phyloP scores from a whole-genome alignment of 2,888 invertebrate species.

The Lasius fuliginosus region DNA sequence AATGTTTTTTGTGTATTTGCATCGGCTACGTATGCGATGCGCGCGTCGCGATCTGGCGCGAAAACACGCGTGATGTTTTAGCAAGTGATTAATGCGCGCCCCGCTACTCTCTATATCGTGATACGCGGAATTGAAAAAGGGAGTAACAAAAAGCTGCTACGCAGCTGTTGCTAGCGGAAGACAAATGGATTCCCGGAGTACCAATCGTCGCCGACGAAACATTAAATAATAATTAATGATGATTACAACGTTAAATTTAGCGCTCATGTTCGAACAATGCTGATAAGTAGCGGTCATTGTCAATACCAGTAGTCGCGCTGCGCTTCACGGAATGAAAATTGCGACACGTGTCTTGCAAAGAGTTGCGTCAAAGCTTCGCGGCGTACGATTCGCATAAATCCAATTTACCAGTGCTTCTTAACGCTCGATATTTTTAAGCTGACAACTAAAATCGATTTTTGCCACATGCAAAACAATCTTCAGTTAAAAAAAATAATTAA shows the following conservation, averaged over 20 bases:
- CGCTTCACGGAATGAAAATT: conserved; percentile 28
- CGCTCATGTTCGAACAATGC: conserved; percentile 38
- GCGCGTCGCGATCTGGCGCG: conserved; percentile 34
- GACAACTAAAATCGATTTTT: background rate
- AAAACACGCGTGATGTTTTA: conserved; percentile 42
- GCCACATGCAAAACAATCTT: background rate
- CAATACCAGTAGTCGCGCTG: conserved; percentile 36
- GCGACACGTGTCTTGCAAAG: conserved; percentile 1
- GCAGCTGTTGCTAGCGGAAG: conserved; percentile 53
- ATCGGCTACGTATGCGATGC: conserved; percentile 8
- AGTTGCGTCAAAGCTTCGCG: background rate
- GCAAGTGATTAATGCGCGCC: conserved; percentile 52
- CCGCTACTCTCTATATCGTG: conserved; percentile 16
- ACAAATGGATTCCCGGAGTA: conserved; percentile 61
- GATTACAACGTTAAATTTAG: conserved; percentile 50
- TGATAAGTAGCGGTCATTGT: conserved; percentile 54
- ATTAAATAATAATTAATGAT: conserved; percentile 64
- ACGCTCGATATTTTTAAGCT: background rate
- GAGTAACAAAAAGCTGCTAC: conserved; percentile 35
- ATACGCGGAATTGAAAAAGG: conserved; percentile 53
- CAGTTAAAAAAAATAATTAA: background rate
- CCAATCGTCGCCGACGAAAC: conserved; percentile 56
- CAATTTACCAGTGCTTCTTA: conserved; percentile 9
- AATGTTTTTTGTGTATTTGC: conserved; percentile 34
- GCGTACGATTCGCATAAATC: conserved; percentile 4